These are phyloP conservation scores for Monodelphis domestica DNA, from an alignment of 2,797 vertebrate species.

Conservation along the genomic window DNA sequence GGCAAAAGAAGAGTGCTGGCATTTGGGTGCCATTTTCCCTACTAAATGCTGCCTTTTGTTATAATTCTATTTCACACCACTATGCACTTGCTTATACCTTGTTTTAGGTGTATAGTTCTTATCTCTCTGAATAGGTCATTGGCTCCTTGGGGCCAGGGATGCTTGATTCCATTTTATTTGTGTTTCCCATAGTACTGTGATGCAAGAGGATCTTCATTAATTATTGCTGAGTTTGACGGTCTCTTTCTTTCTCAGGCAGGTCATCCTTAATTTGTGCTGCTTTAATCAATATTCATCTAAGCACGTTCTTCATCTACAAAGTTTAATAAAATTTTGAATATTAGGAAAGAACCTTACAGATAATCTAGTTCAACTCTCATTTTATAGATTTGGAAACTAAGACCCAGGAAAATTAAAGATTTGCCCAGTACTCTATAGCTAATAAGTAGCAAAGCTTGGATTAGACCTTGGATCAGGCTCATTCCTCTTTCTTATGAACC, in stretches of 20 bases:
- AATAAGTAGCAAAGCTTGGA: conserved; percentile 29
- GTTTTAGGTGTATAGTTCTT: conserved; percentile 33
- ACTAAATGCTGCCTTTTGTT: conserved; percentile 17
- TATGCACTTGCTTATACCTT: conserved; percentile 25
- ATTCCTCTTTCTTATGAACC: neutral
- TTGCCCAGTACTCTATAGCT: conserved; percentile 15
- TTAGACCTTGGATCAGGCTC: neutral
- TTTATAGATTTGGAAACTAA: conserved; percentile 55
- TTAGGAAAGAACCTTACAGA: conserved; percentile 17
- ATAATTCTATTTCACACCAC: neutral
- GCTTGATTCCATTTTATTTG: conserved; percentile 53
- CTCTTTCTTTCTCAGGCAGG: neutral
- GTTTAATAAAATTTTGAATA: neutral
- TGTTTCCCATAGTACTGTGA: conserved; percentile 21
- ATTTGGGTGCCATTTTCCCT: conserved; percentile 16
- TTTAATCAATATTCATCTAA: neutral
- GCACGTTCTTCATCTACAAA: conserved; percentile 44
- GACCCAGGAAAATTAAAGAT: conserved; percentile 45
- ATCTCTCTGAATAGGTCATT: conserved; percentile 51
- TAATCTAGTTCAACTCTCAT: conserved; percentile 41
- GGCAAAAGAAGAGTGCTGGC: conserved; percentile 46
- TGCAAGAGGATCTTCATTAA: conserved; percentile 32
- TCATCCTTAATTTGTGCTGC: neutral
- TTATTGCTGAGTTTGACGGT: conserved; percentile 25
- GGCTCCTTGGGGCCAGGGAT: conserved; percentile 46